Evolutionary conservation across 2,113 vertebrate genomes (phyloP).

Genomic region (Leptobrachium leishanense): DNA sequence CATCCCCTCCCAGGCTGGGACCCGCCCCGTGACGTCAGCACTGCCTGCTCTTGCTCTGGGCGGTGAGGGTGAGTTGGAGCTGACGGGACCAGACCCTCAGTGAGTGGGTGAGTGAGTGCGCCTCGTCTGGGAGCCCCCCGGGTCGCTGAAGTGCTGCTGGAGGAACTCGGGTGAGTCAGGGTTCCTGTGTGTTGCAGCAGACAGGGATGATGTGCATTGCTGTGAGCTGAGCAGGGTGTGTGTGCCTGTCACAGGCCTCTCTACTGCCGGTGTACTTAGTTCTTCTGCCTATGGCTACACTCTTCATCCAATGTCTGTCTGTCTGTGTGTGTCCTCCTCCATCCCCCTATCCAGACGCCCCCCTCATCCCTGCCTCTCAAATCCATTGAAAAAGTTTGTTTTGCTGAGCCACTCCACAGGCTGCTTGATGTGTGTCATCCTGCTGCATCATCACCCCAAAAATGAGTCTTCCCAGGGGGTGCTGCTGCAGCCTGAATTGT

Average conservation of each 20-base stretch:
- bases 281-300: too few relatives aligned
- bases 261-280: background rate
- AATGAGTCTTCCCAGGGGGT: too few relatives aligned
- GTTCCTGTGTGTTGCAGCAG: background rate
- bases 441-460: background rate
- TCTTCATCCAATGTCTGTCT: constrained; percentile 1
- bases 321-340: background rate
- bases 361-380: constrained; percentile 6
- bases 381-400: background rate
- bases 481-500: too few relatives aligned
- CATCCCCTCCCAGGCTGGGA: background rate
- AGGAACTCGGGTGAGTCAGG: constrained; percentile 1
- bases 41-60: background rate
- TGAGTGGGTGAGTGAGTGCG: constrained; percentile 2
- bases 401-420: background rate
- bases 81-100: background rate
- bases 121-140: background rate
- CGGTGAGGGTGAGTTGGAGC: constrained; percentile 15
- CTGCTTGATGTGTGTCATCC: background rate
- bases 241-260: background rate
- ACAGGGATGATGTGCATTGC: background rate
- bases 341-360: background rate
- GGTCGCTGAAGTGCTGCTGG: background rate
- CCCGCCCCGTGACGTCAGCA: constrained; percentile 12
- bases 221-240: background rate